A percentile compares a stretch with the other conserved stretches of the same genome.
Conservation (phyloP, 1,140 invertebrate genomes). For the Hestina assimilis region DNA sequence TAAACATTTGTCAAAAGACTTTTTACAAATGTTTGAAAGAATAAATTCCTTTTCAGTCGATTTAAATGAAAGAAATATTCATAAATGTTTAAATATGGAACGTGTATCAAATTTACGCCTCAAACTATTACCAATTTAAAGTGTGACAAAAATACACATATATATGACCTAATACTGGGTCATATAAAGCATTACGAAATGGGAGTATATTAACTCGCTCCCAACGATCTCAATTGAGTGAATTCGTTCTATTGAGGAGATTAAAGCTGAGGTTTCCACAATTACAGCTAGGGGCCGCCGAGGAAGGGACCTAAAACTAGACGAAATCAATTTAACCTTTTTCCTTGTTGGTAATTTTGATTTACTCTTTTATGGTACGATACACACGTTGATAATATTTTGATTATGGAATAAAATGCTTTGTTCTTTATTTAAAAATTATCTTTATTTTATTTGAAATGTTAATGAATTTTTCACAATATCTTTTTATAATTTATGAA, state of each 20-base stretch:
- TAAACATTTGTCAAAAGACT: background rate
- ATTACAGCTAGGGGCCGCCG: slow-evolving; percentile 13
- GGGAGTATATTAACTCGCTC: slow-evolving; percentile 4
- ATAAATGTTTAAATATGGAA: background rate
- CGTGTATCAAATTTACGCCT: background rate
- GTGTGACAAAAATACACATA: slow-evolving; percentile 16
- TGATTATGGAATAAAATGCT: too few species aligned
- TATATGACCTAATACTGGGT: slow-evolving; percentile 15
- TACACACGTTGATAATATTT: too few species aligned
- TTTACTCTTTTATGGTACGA: background rate
- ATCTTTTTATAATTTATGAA: too few species aligned
- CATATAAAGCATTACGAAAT: slow-evolving; percentile 18
- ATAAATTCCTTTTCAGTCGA: too few species aligned
- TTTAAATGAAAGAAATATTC: too few species aligned
- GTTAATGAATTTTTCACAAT: too few species aligned
- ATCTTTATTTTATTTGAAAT: too few species aligned
- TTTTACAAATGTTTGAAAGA: too few species aligned
- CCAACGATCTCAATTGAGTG: slow-evolving; percentile 25
- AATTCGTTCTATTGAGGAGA: slow-evolving; percentile 27
- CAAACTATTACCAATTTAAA: slow-evolving; percentile 11
- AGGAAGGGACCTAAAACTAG: slow-evolving; percentile 19
- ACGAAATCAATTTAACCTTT: slow-evolving; percentile 1
- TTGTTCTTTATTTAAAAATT: too few species aligned
- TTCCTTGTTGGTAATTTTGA: slow-evolving; percentile 6
- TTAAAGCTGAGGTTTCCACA: slow-evolving; percentile 20